phyloP scores from a whole-genome alignment of 2,888 invertebrate species.

The Leptinotarsa tumamoca region DNA sequence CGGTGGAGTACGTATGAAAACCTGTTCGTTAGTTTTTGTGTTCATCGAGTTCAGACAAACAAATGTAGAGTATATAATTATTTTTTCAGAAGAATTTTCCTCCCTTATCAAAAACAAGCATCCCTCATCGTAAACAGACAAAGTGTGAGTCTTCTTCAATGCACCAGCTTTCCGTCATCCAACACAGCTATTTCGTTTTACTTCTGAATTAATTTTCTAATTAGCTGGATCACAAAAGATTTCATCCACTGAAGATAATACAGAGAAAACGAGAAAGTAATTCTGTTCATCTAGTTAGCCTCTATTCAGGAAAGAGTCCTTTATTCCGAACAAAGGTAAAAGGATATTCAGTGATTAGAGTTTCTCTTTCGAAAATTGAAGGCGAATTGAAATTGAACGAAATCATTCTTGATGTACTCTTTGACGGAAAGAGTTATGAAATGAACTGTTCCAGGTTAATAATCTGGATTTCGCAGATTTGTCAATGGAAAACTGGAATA shows the following conservation, averaged over 20 bases:
- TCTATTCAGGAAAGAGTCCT: constrained; percentile 34
- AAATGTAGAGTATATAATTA: too few relatives aligned
- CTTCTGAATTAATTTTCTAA: constrained; percentile 25
- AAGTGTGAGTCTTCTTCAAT: neutral
- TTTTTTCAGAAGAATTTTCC: too few relatives aligned
- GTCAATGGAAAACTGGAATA: too few relatives aligned
- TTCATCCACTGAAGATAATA: constrained; percentile 21
- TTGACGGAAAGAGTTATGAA: neutral
- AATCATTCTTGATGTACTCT: neutral
- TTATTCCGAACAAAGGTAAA: constrained; percentile 36
- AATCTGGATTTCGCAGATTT: neutral
- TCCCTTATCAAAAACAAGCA: too few relatives aligned
- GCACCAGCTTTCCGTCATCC: neutral
- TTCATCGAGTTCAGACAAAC: too few relatives aligned
- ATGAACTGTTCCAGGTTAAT: neutral
- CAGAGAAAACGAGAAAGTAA: constrained; percentile 32
- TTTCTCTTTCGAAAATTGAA: neutral
- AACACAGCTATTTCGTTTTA: neutral
- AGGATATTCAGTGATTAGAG: constrained; percentile 23
- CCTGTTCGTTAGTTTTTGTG: too few relatives aligned
- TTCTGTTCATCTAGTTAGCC: constrained; percentile 39
- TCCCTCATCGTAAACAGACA: too few relatives aligned
- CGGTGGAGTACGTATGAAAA: too few relatives aligned
- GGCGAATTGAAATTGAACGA: neutral
- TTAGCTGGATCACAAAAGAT: constrained; percentile 29